Evolutionary conservation across 2,888 invertebrate genomes (phyloP), one percentile per base, ranked within the genome.

Genomic region (Dorcus parallelipipedus): DNA sequence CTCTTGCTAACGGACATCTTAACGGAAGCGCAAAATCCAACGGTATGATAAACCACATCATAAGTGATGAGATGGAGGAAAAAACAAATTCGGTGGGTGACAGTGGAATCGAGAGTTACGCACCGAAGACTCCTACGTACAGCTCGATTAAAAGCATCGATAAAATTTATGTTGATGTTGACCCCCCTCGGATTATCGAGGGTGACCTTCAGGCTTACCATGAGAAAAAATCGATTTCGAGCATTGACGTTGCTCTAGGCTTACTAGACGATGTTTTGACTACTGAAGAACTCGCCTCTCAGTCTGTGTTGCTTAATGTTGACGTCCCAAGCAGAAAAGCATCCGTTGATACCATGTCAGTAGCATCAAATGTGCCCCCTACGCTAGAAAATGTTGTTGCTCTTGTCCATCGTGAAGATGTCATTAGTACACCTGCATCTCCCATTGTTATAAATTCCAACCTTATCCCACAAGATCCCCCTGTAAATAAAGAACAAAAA

Each of bases 381-480:
- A 33, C 26, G 3, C 67, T 82, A 76, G 83, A 84, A 72, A 82
- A 82, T 75, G 83, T 84, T 23, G 78, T 84, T 67, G 84, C 80
- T 58, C 81, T 82, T 75, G 82, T 84, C 9, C 84, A 84, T 67
- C 79, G 82, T 72, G 83, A 83, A 71, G 82, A 83, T 74, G 69
- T 67, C 47, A 50, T 61, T 48, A 66, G 67, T 53, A 62, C 64
- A 38, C 60, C 53, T 61, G 62, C 59, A 58, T 59, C 60, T 58
- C 65, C 58, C 56, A 62, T 57, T 1, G 14, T 49, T 41, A 49
- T 52, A 42, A 40, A 33, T 47, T 45, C 64, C 41, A 49, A 54
- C 51, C 63, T 56, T 41, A 53, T 64, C 47, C 8, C 55, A 38
- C 41, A 33, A 49, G 10, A 26, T 10, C 26, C 38, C 20, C 2